A percentile compares a stretch with the other conserved stretches of the same genome.
Conservation (phyloP, 1,140 invertebrate genomes). For the Papilio xuthus region DNA sequence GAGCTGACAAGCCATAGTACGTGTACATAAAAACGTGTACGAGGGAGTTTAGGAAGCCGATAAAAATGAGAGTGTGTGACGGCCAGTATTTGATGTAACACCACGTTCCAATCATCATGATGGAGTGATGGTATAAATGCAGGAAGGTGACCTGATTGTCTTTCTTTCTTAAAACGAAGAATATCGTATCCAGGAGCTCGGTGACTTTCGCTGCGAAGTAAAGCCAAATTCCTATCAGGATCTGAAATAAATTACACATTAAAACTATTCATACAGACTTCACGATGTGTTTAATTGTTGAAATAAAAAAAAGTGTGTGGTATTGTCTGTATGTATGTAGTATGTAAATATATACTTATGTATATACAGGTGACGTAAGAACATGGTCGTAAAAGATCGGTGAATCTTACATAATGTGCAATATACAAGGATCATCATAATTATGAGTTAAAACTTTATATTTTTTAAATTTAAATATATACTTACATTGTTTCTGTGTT, state of each 20-base stretch:
- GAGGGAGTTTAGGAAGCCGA: conserved; percentile 95
- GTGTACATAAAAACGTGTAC: conserved; percentile 97
- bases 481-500: conserved; percentile 42
- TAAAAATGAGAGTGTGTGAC: conserved; percentile 88
- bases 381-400: too few relatives aligned
- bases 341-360: too few relatives aligned
- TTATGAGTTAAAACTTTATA: background rate
- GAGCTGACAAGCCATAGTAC: conserved; percentile 94
- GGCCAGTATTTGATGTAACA: conserved; percentile 84
- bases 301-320: background rate
- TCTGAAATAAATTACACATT: conserved; percentile 53
- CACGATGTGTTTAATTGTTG: too few relatives aligned
- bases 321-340: too few relatives aligned
- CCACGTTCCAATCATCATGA: conserved; percentile 82
- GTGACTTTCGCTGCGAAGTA: conserved; percentile 82
- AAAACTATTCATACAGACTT: background rate
- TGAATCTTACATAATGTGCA: too few relatives aligned
- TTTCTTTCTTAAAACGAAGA: conserved; percentile 90
- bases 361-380: too few relatives aligned
- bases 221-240: conserved; percentile 60
- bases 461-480: background rate
- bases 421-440: too few relatives aligned
- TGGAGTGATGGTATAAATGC: conserved; percentile 86
- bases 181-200: conserved; percentile 86
- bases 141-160: conserved; percentile 87